phyloP scores from a whole-genome alignment of 2,888 invertebrate genomes.

The Cheilosia soror region DNA sequence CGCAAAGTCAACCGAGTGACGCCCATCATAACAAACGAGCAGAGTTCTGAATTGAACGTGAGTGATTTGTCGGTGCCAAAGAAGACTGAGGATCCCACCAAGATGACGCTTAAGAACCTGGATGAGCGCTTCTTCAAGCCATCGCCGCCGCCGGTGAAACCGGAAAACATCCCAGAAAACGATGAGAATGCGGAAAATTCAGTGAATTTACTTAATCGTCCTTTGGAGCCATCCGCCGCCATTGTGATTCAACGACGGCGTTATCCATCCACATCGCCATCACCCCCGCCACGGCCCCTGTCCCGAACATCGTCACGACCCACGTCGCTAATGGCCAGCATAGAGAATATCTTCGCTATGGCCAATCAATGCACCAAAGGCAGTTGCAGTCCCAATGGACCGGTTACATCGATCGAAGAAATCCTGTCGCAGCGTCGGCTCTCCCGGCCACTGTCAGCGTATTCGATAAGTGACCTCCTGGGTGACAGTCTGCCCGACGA shows the following conservation, averaged over 20 bases:
- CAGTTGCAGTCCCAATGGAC: constrained; percentile 78
- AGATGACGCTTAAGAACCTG: constrained; percentile 76
- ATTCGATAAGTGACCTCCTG: constrained; percentile 83
- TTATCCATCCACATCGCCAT: constrained; percentile 70
- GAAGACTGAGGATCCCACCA: constrained; percentile 63
- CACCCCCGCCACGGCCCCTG: constrained; percentile 61
- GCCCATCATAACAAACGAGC: constrained; percentile 78
- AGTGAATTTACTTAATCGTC: constrained; percentile 79
- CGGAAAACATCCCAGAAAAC: constrained; percentile 77
- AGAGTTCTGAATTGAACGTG: constrained; percentile 22
- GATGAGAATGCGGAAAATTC: constrained; percentile 81
- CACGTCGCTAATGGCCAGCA: constrained; percentile 80
- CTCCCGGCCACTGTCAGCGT: constrained; percentile 82
- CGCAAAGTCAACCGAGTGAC: constrained; percentile 80
- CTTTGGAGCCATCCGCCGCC: constrained; percentile 51
- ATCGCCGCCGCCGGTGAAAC: constrained; percentile 71
- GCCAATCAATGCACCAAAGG: constrained; percentile 79
- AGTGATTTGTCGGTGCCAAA: constrained; percentile 38
- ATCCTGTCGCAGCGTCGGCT: constrained; percentile 82
- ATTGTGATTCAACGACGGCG: constrained; percentile 73
- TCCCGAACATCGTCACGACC: constrained; percentile 75
- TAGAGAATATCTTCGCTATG: constrained; percentile 82
- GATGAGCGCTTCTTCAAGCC: constrained; percentile 70
- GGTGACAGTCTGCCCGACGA: constrained; percentile 77
- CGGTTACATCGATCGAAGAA: constrained; percentile 82